A percentile compares a stretch with the other conserved stretches of the same genome.
Evolutionary conservation across 2,113 vertebrate genomes (phyloP).

Genomic region (Vanacampus margaritifer): DNA sequence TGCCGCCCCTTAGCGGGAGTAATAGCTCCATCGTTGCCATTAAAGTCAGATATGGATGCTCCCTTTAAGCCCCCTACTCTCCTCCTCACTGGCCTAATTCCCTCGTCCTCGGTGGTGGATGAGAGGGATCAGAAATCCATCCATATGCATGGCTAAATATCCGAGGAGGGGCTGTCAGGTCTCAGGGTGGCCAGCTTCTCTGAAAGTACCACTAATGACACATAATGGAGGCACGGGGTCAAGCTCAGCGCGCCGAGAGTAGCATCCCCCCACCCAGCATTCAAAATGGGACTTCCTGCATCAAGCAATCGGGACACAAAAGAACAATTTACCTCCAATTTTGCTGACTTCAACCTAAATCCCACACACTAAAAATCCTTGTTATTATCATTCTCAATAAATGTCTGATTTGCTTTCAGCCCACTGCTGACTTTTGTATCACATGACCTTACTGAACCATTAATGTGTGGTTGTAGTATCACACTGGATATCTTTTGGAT

Average conservation of each 20-base stretch:
- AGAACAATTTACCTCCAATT: background rate
- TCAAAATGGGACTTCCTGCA: slow-evolving; percentile 51
- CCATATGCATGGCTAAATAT: slow-evolving; percentile 69
- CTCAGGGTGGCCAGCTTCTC: slow-evolving; percentile 57
- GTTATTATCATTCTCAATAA: background rate
- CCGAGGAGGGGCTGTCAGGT: slow-evolving; percentile 63
- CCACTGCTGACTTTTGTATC: too few relatives aligned
- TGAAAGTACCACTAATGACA: slow-evolving; percentile 72
- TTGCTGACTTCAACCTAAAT: background rate
- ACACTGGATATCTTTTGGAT: too few relatives aligned
- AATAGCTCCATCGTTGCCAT: slow-evolving; percentile 58
- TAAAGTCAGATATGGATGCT: slow-evolving; percentile 57
- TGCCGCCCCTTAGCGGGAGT: slow-evolving; percentile 42
- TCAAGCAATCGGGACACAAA: slow-evolving; percentile 46
- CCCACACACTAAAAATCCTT: background rate
- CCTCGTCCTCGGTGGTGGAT: slow-evolving; percentile 62
- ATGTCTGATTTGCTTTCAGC: background rate
- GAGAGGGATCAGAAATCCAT: slow-evolving; percentile 68
- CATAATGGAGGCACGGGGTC: slow-evolving; percentile 70
- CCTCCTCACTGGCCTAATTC: slow-evolving; percentile 56
- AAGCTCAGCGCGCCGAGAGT: slow-evolving; percentile 21
- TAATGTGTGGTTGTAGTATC: too few relatives aligned
- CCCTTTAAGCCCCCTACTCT: slow-evolving; percentile 44
- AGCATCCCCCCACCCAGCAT: slow-evolving; percentile 21
- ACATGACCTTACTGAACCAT: too few relatives aligned